Conservation (phyloP, 2,797 vertebrate genomes). For the Oophaga sylvatica region DNA sequence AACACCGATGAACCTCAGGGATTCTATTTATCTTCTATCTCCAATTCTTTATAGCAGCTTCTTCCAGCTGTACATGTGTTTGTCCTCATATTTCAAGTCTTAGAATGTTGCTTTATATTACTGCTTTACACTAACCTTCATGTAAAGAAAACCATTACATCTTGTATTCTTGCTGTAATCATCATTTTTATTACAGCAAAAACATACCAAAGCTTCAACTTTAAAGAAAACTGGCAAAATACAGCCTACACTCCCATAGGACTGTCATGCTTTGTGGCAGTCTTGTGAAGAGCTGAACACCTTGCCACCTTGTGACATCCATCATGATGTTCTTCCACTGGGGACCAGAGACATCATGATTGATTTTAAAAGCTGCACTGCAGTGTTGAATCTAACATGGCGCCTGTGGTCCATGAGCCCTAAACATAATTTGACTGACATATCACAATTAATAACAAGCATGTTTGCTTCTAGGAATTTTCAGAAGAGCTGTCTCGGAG, state of each 20-base stretch:
- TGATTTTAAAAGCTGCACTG: slow-evolving; percentile 42
- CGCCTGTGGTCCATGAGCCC: slow-evolving; percentile 29
- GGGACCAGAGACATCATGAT: slow-evolving; percentile 46
- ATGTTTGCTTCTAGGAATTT: slow-evolving; percentile 22
- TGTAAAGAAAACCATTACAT: background rate
- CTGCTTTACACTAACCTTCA: background rate
- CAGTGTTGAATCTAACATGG: slow-evolving; percentile 44
- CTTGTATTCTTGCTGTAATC: background rate
- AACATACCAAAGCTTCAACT: background rate
- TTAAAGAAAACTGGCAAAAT: slow-evolving; percentile 11
- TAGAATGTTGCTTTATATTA: background rate
- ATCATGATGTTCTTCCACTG: slow-evolving; percentile 46
- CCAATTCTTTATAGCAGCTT: background rate
- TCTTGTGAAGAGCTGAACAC: slow-evolving; percentile 31
- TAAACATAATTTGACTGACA: slow-evolving; percentile 42
- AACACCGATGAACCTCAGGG: background rate
- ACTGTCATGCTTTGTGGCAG: slow-evolving; percentile 38
- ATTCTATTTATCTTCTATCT: background rate
- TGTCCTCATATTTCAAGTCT: background rate
- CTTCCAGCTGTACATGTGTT: background rate
- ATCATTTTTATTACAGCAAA: slow-evolving; percentile 14
- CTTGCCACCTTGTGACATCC: slow-evolving; percentile 34
- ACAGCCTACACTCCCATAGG: slow-evolving; percentile 22
- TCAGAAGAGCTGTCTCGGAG: background rate
- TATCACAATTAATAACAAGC: slow-evolving; percentile 32